Base-by-base conservation (phyloP, 2,888 invertebrate species). In the Byasa hedistus region DNA sequence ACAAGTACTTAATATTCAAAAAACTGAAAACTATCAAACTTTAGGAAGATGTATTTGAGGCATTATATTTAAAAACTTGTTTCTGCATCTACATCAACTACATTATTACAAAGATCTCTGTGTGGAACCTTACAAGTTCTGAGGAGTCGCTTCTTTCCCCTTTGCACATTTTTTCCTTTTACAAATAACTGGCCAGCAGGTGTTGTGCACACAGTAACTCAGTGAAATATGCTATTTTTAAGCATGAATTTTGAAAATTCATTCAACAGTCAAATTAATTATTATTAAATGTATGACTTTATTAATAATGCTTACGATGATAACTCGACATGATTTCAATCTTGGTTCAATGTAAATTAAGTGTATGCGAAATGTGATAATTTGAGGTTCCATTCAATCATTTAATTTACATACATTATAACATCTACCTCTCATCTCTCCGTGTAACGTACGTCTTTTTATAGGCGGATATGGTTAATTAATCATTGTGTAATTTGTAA, bases 351-450 rank as follows among this genome's bases (percentile, higher is more conserved):
- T n/a, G n/a, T 48, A 48, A 12, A 48, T 48, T 48, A 48, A 48
- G 56, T 27, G 22, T 58, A 15, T 21, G 8, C 39, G n/a, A 60
- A 60, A 10, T 10, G 51, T 19, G 44, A 19, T 24, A 60, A 27
- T 21, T 55, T 12, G 24, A 48, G n/a, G 5, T 56, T 66, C 51
- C 55, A 63, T 63, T 56, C 19, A 22, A 36, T 64, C 57, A 64
- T 67, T 59, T 22, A 63, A 56, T 62, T 58, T 65, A 68, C 69
- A 67, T 69, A 75, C 79, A 83, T 81, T 73, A 83, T 87, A 87
- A 89, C 88, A 89, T 89, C 89, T 89, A 89, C 87, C 88, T 88
- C 72, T 84, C 87, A 87, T 86, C 77, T 81, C 73, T 72, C 70
- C 66, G 58, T 74, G 74, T 74, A 69, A 74, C 68, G 73, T 71